Base-by-base conservation (phyloP, 2,113 vertebrate genomes). In the Corvus cornix region DNA sequence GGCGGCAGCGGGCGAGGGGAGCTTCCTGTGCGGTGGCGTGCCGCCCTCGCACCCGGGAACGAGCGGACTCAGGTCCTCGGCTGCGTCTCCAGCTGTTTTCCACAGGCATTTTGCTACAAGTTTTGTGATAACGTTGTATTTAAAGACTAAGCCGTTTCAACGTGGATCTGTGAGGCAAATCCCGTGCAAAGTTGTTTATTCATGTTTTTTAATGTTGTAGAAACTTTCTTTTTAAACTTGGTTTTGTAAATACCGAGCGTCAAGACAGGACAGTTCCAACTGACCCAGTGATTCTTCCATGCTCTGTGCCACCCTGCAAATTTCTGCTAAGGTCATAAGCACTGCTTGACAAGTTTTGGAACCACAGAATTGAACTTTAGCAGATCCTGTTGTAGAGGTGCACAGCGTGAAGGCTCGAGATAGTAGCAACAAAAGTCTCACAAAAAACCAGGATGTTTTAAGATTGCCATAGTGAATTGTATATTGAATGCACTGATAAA, bases 191-290 rank as follows among this genome's bases (percentile, higher is more conserved):
- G 19, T 59, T 56, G 27, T 33, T n/a, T 24, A 3, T 48, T 63
- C 1, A 0, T 30, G 20, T 6, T 2, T 48, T 66, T 14, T 22
- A 8, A 5, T 27, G 5, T 6, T 12, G 12, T 31, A 10, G 31
- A 41, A 9, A 0, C 6, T 11, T 9, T 9, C 3, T 31, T 48
- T 22, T 46, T 39, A 15, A 74, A 9, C 13, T 27, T 23, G 17
- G 7, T 39, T 44, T 70, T 6, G 39, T 48, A 21, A 18, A 7
- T 30, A 11, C 0, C 10, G 22, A 43, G 6, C 20, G 3, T 52
- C 10, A 75, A 28, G 15, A 3, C 13, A 2, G 8, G 7, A 6
- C 17, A 4, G 16, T 19, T 44, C 27, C 14, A 2, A 0, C 1
- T 53, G 26, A 13, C 23, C 17, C 24, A 3, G 0, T 22, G 18